Evolutionary conservation across 64 coral and sea anemone genomes (phyloP).

Genomic region (Montipora foliosa): DNA sequence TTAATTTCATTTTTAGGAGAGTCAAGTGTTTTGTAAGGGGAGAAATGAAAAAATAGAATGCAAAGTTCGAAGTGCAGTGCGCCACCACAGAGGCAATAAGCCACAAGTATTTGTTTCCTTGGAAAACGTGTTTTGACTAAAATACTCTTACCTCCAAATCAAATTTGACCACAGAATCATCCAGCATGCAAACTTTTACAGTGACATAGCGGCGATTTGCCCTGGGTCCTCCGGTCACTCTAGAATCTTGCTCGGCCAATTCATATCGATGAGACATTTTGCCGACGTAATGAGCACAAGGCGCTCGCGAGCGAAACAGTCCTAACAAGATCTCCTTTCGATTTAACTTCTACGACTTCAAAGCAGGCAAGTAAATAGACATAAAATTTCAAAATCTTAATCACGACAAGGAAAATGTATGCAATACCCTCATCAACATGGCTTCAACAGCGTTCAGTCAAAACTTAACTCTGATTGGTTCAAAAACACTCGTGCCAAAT

Average conservation of each 20-base stretch:
- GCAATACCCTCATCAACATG: slow-evolving; percentile 20
- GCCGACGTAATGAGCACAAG: not conserved
- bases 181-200: slow-evolving; percentile 94
- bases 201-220: slow-evolving; percentile 78
- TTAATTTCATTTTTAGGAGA: not conserved
- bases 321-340: not conserved
- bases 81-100: not conserved
- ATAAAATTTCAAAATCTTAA: not conserved
- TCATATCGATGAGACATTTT: slow-evolving; percentile 73
- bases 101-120: not conserved
- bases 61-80: not conserved
- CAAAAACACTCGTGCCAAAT: slow-evolving; percentile 19
- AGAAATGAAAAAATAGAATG: not conserved
- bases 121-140: not conserved
- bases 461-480: not conserved
- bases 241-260: slow-evolving; percentile 75
- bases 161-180: slow-evolving; percentile 96
- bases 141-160: slow-evolving; percentile 82
- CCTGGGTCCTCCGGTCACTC: slow-evolving; percentile 37
- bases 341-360: not conserved
- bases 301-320: not conserved
- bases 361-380: not conserved
- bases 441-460: slow-evolving; percentile 15
- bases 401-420: slow-evolving; percentile 19
- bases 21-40: not conserved